These are phyloP conservation scores for Bos javanicus DNA, from an alignment of 2,113 vertebrate species.

Conservation along the genomic window DNA sequence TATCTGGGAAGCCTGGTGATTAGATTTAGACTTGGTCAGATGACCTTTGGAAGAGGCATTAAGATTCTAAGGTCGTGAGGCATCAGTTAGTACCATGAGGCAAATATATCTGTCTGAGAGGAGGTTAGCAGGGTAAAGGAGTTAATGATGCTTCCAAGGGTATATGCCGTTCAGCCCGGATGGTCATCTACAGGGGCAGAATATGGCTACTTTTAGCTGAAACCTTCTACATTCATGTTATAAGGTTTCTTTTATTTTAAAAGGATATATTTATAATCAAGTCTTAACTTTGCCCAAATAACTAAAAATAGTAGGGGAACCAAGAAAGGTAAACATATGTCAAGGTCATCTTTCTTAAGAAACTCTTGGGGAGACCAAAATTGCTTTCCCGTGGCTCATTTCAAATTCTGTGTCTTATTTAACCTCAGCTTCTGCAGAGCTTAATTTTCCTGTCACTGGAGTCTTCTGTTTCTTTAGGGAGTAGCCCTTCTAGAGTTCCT, in stretches of 20 bases:
- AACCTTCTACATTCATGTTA: not conserved
- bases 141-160: not conserved
- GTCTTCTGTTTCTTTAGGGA: not conserved
- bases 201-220: not conserved
- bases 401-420: not conserved
- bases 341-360: not conserved
- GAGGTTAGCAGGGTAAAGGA: not conserved
- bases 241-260: not conserved
- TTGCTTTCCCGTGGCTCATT: not conserved
- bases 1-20: not conserved
- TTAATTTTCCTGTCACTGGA: not conserved
- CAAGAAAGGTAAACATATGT: not conserved
- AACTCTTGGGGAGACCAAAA: not conserved
- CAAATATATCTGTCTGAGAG: not conserved
- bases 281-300: not conserved
- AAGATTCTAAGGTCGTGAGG: not conserved
- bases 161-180: not conserved
- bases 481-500: not conserved
- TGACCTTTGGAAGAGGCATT: not conserved
- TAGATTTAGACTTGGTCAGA: not conserved
- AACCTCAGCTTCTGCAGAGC: not conserved
- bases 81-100: not conserved
- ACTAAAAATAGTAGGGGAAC: slow-evolving; percentile 1
- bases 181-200: not conserved
- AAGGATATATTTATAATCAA: not conserved